Evolutionary conservation across 2,113 vertebrate genomes (phyloP), one percentile per base, ranked within the genome.

Genomic region (Zapus hudsonius): DNA sequence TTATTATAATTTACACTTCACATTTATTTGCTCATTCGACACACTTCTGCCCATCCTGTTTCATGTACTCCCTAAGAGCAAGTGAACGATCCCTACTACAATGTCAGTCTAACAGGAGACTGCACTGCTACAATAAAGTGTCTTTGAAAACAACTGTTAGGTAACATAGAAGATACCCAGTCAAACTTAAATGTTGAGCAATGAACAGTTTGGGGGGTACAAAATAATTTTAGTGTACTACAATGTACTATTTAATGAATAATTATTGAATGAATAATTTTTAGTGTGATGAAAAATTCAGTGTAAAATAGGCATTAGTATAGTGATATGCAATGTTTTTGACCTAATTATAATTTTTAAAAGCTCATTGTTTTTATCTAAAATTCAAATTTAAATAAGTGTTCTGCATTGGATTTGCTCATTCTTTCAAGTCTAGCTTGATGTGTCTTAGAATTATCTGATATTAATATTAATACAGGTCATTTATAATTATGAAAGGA

Each of bases 211-310:
- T 78, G 83, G 83, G n/a, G n/a, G 88, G 16, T 31, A n/a, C 8
- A 80, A 69, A 92, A 74, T 80, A 73, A 92, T 74, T 85, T 95
- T 42, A 67, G 13, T 87, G n/a, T 17, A 66, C 27, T 78, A 42
- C 63, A 16, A 29, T 73, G 4, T 16, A 75, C 52, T 55, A 79
- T 33, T 92, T 80, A 90, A 78, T 82, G 22, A 82, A 78, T 38
- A 83, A n/a, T 87, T 94, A 90, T 66, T 92, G 75, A 90, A 78
- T 82, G 22, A 82, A 78, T 38, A 83, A n/a, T 87, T 94, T 52
- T 94, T 88, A 82, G 4, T 36, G 31, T n/a, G 59, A 55, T 70
- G 40, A 44, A 59, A 29, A 38, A 79, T 47, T n/a, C 55, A 90
- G 7, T 61, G 52, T 33, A 80, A 84, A 66, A 70, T 75, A 86